phyloP scores from a whole-genome alignment of 2,888 invertebrate species.

The Thumatha senex region DNA sequence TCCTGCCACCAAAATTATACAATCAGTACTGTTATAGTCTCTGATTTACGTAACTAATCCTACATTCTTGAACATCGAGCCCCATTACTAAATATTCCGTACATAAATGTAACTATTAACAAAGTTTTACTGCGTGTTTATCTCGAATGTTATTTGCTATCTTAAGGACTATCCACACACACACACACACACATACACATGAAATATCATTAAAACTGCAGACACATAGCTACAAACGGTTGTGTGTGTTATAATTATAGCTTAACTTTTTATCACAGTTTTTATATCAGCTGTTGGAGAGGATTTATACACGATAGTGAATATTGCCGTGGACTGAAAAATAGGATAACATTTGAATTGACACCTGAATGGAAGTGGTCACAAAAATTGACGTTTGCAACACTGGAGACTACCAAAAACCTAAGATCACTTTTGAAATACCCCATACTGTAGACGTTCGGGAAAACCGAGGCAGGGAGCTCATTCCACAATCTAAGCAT shows the following conservation, averaged over 20 bases:
- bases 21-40: too few species aligned
- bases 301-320: conserved; percentile 13
- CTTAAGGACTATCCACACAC: neutral
- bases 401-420: too few species aligned
- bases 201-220: conserved; percentile 19
- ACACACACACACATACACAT: too few species aligned
- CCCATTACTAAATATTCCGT: neutral
- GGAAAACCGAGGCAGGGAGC: too few species aligned
- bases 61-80: neutral
- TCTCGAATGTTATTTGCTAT: neutral
- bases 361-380: too few species aligned
- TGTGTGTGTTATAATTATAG: conserved; percentile 25
- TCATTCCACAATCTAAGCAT: too few species aligned
- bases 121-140: neutral
- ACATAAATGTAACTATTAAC: neutral
- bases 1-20: neutral
- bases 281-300: conserved; percentile 18
- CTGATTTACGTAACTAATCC: too few species aligned
- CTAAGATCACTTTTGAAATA: too few species aligned
- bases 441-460: too few species aligned
- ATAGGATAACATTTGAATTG: too few species aligned
- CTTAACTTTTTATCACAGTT: conserved; percentile 24
- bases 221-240: conserved; percentile 11
- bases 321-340: conserved; percentile 1
- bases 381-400: too few species aligned